Percentiles rank a stretch among this genome's conserved stretches.
phyloP scores from a whole-genome alignment of 2,888 invertebrate species.

The Leistus spinibarbis region DNA sequence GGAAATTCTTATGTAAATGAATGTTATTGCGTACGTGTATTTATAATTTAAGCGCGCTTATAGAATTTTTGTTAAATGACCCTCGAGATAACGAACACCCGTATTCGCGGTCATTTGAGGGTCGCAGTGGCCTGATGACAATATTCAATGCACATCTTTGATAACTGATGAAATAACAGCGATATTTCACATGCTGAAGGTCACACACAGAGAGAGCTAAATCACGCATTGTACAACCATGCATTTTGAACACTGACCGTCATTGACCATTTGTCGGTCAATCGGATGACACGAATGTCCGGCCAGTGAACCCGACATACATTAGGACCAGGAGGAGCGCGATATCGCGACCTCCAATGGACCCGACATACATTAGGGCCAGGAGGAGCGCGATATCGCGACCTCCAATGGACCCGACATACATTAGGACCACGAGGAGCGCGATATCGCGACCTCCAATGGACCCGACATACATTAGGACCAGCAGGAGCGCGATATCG shows the following conservation, averaged over 20 bases:
- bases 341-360: neutral
- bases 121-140: slow-evolving; percentile 29
- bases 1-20: neutral
- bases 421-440: neutral
- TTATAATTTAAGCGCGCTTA: neutral
- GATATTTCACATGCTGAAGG: neutral
- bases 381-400: neutral
- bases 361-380: neutral
- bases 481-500: neutral
- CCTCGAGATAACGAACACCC: neutral
- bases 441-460: neutral
- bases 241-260: neutral
- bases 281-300: neutral
- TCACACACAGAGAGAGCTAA: too few species aligned
- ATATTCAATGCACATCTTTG: neutral
- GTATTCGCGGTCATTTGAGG: slow-evolving; percentile 25
- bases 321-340: neutral
- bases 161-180: neutral
- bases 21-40: neutral
- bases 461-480: neutral
- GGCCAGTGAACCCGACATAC: neutral
- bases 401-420: neutral
- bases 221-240: too few species aligned
- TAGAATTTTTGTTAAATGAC: neutral
- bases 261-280: neutral